These are phyloP conservation scores for Tipula unca DNA, from an alignment of 2,888 invertebrate species.

Conservation along the genomic window DNA sequence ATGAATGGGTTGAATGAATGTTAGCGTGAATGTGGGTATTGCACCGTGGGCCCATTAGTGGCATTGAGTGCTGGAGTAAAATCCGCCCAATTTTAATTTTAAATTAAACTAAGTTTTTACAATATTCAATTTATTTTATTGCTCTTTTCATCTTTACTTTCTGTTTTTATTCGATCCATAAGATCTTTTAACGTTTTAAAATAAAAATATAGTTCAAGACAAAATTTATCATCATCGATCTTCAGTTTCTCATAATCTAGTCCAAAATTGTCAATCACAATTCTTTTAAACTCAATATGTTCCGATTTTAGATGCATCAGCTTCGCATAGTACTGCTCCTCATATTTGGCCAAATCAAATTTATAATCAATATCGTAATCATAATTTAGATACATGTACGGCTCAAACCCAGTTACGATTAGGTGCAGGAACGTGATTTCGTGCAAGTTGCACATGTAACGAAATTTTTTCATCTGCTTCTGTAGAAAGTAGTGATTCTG, in stretches of 20 bases:
- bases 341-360: not conserved
- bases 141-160: not conserved
- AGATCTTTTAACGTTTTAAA: not conserved
- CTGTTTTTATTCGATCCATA: not conserved
- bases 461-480: not conserved
- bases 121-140: not conserved
- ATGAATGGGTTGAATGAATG: no score
- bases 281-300: not conserved
- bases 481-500: not conserved
- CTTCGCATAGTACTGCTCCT: not conserved
- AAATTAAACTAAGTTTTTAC: not conserved
- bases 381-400: not conserved
- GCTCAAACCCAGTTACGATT: not conserved
- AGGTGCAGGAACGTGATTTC: not conserved
- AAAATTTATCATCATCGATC: not conserved
- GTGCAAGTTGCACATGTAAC: not conserved
- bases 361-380: not conserved
- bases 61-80: no score
- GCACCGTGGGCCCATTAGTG: no score
- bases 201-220: not conserved
- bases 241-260: not conserved
- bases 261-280: not conserved
- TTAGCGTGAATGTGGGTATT: no score
- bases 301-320: not conserved
- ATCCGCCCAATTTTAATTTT: no score